A percentile compares a stretch with the other conserved stretches of the same genome.
phyloP scores from a whole-genome alignment of 2,797 vertebrate species.

The Geotrypetes seraphini region DNA sequence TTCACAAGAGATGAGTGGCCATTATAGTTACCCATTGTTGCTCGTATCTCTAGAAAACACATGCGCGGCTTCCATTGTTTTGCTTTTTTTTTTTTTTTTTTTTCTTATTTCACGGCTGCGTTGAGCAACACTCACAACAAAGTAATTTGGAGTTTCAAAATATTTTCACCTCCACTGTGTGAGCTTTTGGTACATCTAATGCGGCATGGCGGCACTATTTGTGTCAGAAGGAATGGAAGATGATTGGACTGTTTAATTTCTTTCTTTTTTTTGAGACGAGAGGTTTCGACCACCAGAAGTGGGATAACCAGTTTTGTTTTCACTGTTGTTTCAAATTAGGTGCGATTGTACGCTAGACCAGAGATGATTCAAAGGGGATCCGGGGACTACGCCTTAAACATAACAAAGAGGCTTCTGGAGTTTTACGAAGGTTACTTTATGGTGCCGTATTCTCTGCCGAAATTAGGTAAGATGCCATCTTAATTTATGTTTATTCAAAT shows the following conservation, averaged over 20 bases:
- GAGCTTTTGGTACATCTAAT: slow-evolving; percentile 23
- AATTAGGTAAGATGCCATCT: slow-evolving; percentile 69
- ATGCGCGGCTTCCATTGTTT: slow-evolving; percentile 43
- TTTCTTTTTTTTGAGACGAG: slow-evolving; percentile 6
- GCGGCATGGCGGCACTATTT: not conserved
- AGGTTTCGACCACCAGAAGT: slow-evolving; percentile 13
- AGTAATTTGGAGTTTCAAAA: slow-evolving; percentile 22
- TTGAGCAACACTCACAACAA: slow-evolving; percentile 10
- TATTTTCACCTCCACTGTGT: slow-evolving; percentile 25
- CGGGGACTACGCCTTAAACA: slow-evolving; percentile 81
- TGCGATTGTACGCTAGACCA: slow-evolving; percentile 78
- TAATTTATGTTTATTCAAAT: too few species aligned
- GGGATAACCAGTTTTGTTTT: slow-evolving; percentile 18
- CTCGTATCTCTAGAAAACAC: slow-evolving; percentile 50
- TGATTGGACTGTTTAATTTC: not conserved
- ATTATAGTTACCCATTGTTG: slow-evolving; percentile 44
- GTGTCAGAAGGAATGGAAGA: not conserved
- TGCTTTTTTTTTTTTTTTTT: too few species aligned
- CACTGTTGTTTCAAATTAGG: slow-evolving; percentile 47
- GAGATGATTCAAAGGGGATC: slow-evolving; percentile 81
- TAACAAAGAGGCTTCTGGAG: slow-evolving; percentile 80
- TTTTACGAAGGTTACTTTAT: slow-evolving; percentile 92
- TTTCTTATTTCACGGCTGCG: slow-evolving; percentile 30
- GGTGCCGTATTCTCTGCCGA: slow-evolving; percentile 84
- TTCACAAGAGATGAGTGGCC: slow-evolving; percentile 37